Evolutionary conservation across 2,888 invertebrate genomes (phyloP), one percentile per base, ranked within the genome.

Genomic region (Petrolisthes cinctipes): DNA sequence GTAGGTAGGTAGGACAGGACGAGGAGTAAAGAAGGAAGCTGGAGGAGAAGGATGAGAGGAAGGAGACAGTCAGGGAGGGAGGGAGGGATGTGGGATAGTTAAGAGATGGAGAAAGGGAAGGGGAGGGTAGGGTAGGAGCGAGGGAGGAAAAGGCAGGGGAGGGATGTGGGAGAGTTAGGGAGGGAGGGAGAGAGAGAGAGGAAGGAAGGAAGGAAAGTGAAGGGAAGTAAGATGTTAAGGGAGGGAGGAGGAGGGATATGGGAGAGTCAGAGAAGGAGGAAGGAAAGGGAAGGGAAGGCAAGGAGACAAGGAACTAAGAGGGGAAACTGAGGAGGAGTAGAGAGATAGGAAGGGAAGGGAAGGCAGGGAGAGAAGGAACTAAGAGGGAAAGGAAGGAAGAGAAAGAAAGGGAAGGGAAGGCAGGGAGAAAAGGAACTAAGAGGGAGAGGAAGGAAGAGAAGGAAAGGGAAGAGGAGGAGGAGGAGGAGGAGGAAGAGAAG

Each of bases 331-430:
- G 68, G 53, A 81, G n/a, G 23, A 23, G 20, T 57, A 57, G 57
- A n/a, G 76, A 57, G 57, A 76, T 23, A 9, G 17, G 57, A 23
- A 83, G 83, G 23, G 66, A 20, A n/a, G 75, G 73, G 23, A 57
- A n/a, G 68, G 11, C 53, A 37, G 14, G 20, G 73, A 56, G 51
- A 56, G 53, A 7, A 54, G 54, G 56, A 23, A 57, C 2, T 17
- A 51, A 51, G 73, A 14, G 51, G 68, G 71, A 68, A n/a, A 20
- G 37, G 37, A n/a, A 4, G 20, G 56, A 54, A 11, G 61, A 78
- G 68, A 20, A 53, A 23, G 37, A 37, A 61, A 61, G 17, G n/a
- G 7, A n/a, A 20, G 51, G 20, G 56, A 23, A n/a, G 7, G 61
- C 7, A 4, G 2, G 6, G 57, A 20, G 23, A 66, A 17, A 14